Conservation (phyloP, 1,140 invertebrate genomes). For the Epicauta chinensis region DNA sequence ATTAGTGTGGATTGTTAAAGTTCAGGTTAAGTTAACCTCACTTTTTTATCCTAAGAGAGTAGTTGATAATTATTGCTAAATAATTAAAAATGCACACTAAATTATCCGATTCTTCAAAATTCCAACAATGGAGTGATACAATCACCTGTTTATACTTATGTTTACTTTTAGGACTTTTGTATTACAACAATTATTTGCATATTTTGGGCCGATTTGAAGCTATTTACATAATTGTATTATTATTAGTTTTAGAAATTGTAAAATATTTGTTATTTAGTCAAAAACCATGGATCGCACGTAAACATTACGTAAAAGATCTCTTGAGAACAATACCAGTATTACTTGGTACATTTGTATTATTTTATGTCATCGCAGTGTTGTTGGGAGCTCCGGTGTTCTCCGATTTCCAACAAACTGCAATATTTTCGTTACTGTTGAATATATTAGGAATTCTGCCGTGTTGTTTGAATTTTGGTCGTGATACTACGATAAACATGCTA, state of each 20-base stretch:
- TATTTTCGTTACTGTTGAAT: slow-evolving; percentile 60
- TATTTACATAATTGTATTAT: slow-evolving; percentile 20
- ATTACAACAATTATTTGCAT: slow-evolving; percentile 26
- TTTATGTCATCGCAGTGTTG: slow-evolving; percentile 59
- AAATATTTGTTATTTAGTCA: slow-evolving; percentile 25
- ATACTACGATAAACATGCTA: slow-evolving; percentile 47
- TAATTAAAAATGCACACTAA: too few species aligned
- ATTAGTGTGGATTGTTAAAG: too few species aligned
- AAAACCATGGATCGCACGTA: slow-evolving; percentile 7
- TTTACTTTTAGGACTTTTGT: slow-evolving; percentile 15
- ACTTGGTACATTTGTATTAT: slow-evolving; percentile 42
- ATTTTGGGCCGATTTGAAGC: slow-evolving; percentile 29
- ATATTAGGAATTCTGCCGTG: slow-evolving; percentile 60
- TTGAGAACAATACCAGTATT: slow-evolving; percentile 39
- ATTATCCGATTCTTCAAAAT: not conserved
- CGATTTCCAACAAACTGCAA: slow-evolving; percentile 63
- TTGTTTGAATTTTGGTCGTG: slow-evolving; percentile 54
- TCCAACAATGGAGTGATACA: slow-evolving; percentile 2
- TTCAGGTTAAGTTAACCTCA: too few species aligned
- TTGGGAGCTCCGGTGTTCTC: slow-evolving; percentile 66
- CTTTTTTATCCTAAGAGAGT: too few species aligned
- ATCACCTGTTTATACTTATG: slow-evolving; percentile 23
- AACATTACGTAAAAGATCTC: slow-evolving; percentile 34
- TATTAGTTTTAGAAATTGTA: slow-evolving; percentile 27
- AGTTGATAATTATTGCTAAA: too few species aligned